Percentiles rank a stretch among this genome's conserved stretches.
These are phyloP conservation scores for Chunga burmeisteri DNA, from an alignment of 2,113 vertebrate species.

Conservation along the genomic window DNA sequence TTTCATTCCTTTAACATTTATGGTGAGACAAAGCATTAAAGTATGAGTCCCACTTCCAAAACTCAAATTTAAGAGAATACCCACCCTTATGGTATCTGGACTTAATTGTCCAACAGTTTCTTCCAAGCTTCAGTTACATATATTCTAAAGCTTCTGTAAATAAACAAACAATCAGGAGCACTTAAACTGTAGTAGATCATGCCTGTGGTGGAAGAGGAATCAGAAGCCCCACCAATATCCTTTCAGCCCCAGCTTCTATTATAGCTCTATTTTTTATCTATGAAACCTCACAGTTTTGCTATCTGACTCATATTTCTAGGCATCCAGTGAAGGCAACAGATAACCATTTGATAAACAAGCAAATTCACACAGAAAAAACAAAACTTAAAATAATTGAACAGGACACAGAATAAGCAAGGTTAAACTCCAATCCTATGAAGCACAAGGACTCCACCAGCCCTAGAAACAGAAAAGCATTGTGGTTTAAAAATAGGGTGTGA, in stretches of 20 bases:
- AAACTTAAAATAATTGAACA: background rate
- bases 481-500: conserved; percentile 61
- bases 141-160: background rate
- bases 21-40: background rate
- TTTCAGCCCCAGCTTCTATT: background rate
- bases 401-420: background rate
- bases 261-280: background rate
- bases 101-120: background rate
- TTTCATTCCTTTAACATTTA: background rate
- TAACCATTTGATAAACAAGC: background rate
- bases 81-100: background rate
- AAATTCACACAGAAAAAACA: background rate
- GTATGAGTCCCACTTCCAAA: background rate
- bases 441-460: background rate
- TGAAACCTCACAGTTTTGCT: background rate
- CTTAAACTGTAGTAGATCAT: background rate
- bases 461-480: conserved; percentile 22
- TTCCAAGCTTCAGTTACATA: background rate
- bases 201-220: background rate
- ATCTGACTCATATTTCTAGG: background rate
- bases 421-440: background rate
- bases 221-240: background rate
- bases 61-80: background rate
- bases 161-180: background rate
- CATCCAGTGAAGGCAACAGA: background rate